Percentiles rank a stretch among this genome's conserved stretches.
Evolutionary conservation across 2,113 vertebrate genomes (phyloP).

Genomic region (Psilopsiagon aymara): DNA sequence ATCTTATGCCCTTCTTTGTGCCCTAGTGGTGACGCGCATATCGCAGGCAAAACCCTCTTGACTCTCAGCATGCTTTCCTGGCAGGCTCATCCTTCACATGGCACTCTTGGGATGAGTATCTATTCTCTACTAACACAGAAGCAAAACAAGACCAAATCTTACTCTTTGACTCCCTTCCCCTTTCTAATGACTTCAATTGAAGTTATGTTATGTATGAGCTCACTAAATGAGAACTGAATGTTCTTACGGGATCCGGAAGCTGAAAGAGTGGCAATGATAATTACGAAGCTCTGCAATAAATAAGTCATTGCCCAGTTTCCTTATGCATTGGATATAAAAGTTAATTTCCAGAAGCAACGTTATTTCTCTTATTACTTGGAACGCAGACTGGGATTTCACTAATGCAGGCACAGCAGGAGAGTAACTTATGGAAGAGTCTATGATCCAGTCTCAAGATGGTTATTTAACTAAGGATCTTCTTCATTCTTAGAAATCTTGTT

Average conservation of each 20-base stretch:
- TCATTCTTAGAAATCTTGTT: background rate
- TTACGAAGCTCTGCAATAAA: background rate
- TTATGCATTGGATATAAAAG: background rate
- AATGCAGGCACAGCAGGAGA: background rate
- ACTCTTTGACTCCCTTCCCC: background rate
- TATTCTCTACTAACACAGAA: background rate
- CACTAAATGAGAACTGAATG: background rate
- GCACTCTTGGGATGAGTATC: background rate
- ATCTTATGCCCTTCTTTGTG: accelerated
- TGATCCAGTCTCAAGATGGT: accelerated
- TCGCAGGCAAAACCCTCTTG: background rate
- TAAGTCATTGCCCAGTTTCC: background rate
- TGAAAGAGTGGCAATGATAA: background rate
- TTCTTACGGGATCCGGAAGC: background rate
- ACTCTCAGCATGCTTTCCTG: background rate
- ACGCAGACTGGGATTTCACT: background rate
- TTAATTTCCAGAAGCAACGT: background rate
- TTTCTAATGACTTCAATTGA: background rate
- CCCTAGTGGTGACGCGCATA: too few relatives aligned
- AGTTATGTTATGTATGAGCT: background rate
- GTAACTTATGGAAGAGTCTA: background rate
- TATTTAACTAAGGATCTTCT: background rate
- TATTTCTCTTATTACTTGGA: background rate
- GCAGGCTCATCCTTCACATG: background rate
- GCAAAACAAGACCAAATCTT: background rate